phyloP scores from a whole-genome alignment of 2,113 vertebrate genomes.

The Corythornis cristatus region DNA sequence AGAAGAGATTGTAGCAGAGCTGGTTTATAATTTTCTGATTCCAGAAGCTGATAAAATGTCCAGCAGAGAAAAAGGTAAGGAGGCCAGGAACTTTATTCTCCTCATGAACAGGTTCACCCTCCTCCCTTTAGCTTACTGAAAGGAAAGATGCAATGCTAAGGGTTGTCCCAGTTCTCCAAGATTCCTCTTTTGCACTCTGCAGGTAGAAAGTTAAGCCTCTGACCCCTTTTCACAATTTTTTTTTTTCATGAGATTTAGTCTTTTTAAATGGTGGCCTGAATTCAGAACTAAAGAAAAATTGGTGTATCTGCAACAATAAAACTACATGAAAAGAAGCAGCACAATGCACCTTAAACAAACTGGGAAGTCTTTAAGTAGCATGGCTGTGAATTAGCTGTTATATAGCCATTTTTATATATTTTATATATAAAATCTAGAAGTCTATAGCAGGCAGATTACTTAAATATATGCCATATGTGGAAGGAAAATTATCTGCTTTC shows the following conservation, averaged over 20 bases:
- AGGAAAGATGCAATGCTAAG: background rate
- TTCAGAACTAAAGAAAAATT: background rate
- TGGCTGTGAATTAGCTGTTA: background rate
- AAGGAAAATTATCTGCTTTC: background rate
- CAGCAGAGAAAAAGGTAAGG: constrained; percentile 86
- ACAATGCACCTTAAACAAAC: background rate
- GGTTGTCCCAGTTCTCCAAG: background rate
- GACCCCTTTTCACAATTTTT: background rate
- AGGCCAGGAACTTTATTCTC: background rate
- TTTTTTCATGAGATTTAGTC: background rate
- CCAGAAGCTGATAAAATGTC: constrained; percentile 86
- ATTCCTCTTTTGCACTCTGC: background rate
- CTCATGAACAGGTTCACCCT: background rate
- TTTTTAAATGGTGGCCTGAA: background rate
- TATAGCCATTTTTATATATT: background rate
- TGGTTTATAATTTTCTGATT: constrained; percentile 93
- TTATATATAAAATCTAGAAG: background rate
- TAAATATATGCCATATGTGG: background rate
- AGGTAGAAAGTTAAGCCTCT: background rate
- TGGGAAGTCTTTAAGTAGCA: background rate
- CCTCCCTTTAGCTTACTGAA: background rate
- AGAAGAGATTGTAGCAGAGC: constrained; percentile 91
- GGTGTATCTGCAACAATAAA: background rate
- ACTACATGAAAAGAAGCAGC: background rate
- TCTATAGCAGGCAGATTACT: background rate